Evolutionary conservation across 2,797 vertebrate genomes (phyloP).

Genomic region (Sebastes hubbsi): DNA sequence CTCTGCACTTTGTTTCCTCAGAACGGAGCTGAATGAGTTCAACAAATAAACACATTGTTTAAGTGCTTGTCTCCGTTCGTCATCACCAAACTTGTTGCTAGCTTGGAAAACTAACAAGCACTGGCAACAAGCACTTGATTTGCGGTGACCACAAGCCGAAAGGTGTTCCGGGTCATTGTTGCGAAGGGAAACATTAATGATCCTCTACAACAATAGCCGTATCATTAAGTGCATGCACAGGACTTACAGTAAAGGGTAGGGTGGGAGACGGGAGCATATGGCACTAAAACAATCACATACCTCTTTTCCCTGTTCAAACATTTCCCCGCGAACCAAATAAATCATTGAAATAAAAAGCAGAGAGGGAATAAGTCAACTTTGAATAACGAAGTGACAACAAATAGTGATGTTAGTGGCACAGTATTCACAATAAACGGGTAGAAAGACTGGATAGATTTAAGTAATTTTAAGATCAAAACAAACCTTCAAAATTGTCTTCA

Average conservation of each 20-base stretch:
- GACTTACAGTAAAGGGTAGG: slow-evolving; percentile 63
- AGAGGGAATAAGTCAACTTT: slow-evolving; percentile 89
- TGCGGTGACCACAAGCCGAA: slow-evolving; percentile 52
- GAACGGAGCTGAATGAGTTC: slow-evolving; percentile 68
- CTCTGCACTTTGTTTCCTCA: slow-evolving; percentile 47
- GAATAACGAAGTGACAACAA: background rate
- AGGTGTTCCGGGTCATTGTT: slow-evolving; percentile 42
- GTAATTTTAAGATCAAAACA: background rate
- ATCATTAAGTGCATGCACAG: slow-evolving; percentile 69
- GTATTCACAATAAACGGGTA: slow-evolving; percentile 2
- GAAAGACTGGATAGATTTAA: background rate
- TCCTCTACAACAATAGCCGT: slow-evolving; percentile 54
- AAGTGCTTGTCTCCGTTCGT: slow-evolving; percentile 82
- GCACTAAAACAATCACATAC: slow-evolving; percentile 88
- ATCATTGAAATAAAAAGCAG: slow-evolving; percentile 89
- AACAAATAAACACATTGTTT: slow-evolving; percentile 61
- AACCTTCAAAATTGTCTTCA: background rate
- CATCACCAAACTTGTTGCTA: slow-evolving; percentile 66
- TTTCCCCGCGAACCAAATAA: slow-evolving; percentile 87
- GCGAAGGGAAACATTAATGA: slow-evolving; percentile 34
- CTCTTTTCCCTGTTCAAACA: slow-evolving; percentile 97
- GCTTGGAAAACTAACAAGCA: slow-evolving; percentile 46
- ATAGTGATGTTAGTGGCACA: slow-evolving; percentile 16
- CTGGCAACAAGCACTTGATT: slow-evolving; percentile 81
- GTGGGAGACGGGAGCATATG: slow-evolving; percentile 82